phyloP scores from a whole-genome alignment of 2,888 invertebrate genomes.

The Drosophila seclusa region DNA sequence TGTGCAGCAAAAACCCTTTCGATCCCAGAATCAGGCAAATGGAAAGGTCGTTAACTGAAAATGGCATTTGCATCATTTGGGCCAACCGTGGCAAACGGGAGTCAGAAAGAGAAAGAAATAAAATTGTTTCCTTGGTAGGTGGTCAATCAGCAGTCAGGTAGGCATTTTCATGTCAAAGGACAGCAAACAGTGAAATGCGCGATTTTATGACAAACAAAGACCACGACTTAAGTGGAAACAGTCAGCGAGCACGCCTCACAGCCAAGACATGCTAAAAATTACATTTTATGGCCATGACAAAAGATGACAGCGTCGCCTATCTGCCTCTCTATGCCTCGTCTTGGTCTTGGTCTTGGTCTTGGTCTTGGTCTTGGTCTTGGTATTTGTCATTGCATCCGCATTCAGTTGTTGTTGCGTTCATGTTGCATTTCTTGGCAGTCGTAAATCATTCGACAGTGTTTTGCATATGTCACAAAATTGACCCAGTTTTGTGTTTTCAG shows the following conservation, averaged over 20 bases:
- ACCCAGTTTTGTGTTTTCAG: constrained; percentile 37
- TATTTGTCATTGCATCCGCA: constrained; percentile 47
- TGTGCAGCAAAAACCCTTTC: constrained; percentile 40
- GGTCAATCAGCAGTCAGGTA: constrained; percentile 21
- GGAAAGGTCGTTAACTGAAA: constrained; percentile 48
- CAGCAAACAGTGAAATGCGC: constrained; percentile 65
- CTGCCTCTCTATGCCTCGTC: constrained; percentile 11
- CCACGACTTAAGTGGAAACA: constrained; percentile 71
- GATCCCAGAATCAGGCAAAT: constrained; percentile 10
- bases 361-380: constrained; percentile 13
- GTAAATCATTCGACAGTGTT: constrained; percentile 67
- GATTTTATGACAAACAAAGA: constrained; percentile 59
- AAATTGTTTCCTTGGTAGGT: constrained; percentile 24
- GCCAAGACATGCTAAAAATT: constrained; percentile 49
- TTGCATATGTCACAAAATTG: constrained; percentile 66
- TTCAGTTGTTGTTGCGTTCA: constrained; percentile 34
- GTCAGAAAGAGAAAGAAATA: not conserved
- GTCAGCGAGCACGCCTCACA: constrained; percentile 55
- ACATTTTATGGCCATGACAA: constrained; percentile 63
- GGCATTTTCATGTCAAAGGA: constrained; percentile 62
- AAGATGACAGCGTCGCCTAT: constrained; percentile 59
- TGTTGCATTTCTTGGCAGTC: constrained; percentile 48
- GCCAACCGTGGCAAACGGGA: constrained; percentile 29
- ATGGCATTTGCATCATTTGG: constrained; percentile 63
- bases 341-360: constrained; percentile 8